Evolutionary conservation across 2,888 invertebrate species (phyloP).

Genomic region (Drosophila phalerata): DNA sequence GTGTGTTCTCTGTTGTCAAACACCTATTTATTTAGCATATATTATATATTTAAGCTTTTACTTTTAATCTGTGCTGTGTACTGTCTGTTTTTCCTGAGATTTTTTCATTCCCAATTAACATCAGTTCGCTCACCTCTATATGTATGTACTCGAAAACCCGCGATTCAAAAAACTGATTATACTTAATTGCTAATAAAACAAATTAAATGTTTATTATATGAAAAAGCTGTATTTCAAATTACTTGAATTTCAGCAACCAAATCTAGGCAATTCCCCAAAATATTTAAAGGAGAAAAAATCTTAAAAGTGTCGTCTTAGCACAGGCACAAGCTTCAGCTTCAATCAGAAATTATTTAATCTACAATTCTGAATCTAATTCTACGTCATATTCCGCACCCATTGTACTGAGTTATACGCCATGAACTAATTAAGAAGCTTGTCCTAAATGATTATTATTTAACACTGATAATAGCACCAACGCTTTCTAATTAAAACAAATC

Average conservation of each 20-base stretch:
- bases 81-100: conserved; percentile 6
- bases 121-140: conserved; percentile 13
- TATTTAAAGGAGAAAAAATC: not conserved
- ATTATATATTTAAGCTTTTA: conserved; percentile 34
- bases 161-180: conserved; percentile 25
- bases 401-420: not conserved
- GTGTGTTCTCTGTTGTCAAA: conserved; percentile 4
- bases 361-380: not conserved
- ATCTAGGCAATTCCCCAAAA: not conserved
- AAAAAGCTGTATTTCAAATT: conserved; percentile 1
- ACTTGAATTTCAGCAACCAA: not conserved
- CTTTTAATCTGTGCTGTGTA: conserved; percentile 35
- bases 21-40: conserved; percentile 46
- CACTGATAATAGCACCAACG: not conserved
- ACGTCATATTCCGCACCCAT: not conserved
- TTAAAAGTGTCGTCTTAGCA: not conserved
- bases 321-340: not conserved
- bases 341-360: not conserved
- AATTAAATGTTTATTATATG: conserved; percentile 22
- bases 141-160: not conserved
- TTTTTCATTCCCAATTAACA: conserved; percentile 6
- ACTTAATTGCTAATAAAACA: conserved; percentile 37
- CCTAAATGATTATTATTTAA: conserved; percentile 4
- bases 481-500: conserved; percentile 1
- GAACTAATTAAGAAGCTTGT: not conserved